Percentiles rank a stretch among this genome's conserved stretches.
These are phyloP conservation scores for Pandemis corylana DNA, from an alignment of 2,888 invertebrate genomes.

Conservation along the genomic window DNA sequence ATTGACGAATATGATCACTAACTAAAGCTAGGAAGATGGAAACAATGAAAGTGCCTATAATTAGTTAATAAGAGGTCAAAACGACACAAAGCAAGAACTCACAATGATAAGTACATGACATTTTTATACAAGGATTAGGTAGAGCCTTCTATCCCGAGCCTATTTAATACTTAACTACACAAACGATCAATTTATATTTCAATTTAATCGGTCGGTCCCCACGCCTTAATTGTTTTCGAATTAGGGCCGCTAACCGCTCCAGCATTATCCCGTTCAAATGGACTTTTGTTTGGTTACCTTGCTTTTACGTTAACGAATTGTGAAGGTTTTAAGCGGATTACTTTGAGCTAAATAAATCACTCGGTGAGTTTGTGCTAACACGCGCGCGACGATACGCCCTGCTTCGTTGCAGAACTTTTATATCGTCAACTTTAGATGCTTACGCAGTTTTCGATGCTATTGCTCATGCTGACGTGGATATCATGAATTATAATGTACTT, in stretches of 20 bases:
- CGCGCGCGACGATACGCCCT: conserved; percentile 44
- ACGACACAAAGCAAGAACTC: background rate
- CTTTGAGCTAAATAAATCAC: conserved; percentile 54
- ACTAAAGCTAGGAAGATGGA: too few relatives aligned
- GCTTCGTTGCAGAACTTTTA: conserved; percentile 24
- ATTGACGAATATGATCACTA: too few relatives aligned
- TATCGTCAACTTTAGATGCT: background rate
- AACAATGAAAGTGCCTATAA: too few relatives aligned
- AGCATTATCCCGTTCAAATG: conserved; percentile 49
- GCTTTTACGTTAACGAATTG: conserved; percentile 57
- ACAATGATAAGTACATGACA: background rate
- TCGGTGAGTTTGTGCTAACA: conserved; percentile 46
- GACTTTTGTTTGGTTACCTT: conserved; percentile 57
- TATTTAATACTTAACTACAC: conserved; percentile 7
- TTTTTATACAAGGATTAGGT: conserved; percentile 6
- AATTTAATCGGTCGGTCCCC: conserved; percentile 47
- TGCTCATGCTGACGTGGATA: background rate
- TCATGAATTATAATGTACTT: too few relatives aligned
- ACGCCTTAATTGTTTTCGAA: conserved; percentile 56
- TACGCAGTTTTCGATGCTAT: background rate
- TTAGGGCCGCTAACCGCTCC: conserved; percentile 42
- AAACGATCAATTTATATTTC: conserved; percentile 28
- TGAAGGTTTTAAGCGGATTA: conserved; percentile 56
- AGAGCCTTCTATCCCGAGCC: conserved; percentile 4
- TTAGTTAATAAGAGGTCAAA: too few relatives aligned